A percentile compares a stretch with the other conserved stretches of the same genome.
These are phyloP conservation scores for Drosophila subquinaria DNA, from an alignment of 2,888 invertebrate species.

Conservation along the genomic window DNA sequence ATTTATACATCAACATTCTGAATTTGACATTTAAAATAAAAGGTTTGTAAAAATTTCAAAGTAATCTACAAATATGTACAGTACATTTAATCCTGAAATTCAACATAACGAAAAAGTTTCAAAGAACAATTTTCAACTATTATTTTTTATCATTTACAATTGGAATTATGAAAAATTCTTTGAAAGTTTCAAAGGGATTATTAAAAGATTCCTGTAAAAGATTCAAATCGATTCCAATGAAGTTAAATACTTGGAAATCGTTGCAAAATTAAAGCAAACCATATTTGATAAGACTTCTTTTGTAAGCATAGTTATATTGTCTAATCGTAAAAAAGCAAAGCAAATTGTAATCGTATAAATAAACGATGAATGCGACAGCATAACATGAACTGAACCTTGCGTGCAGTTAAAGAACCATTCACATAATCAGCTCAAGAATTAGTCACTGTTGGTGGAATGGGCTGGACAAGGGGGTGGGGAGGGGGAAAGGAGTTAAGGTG, in stretches of 20 bases:
- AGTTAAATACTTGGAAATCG: background rate
- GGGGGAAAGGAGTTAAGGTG: background rate
- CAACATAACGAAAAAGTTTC: no score
- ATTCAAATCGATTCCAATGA: no score
- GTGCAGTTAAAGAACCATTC: constrained; percentile 13
- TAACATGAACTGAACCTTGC: background rate
- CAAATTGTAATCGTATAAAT: background rate
- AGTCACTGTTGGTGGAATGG: background rate
- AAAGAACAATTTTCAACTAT: no score
- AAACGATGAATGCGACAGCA: constrained; percentile 3
- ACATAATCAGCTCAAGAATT: constrained; percentile 23
- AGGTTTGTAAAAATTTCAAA: no score
- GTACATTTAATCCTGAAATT: no score
- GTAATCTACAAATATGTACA: no score
- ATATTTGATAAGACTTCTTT: background rate
- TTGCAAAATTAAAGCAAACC: background rate
- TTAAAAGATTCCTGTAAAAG: no score
- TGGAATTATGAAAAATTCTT: no score
- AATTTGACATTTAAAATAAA: no score
- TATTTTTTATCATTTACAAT: no score
- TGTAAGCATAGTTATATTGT: background rate
- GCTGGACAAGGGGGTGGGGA: background rate
- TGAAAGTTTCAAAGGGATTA: no score
- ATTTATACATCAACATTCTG: no score
- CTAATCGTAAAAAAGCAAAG: background rate